Base-by-base conservation (phyloP, 2,888 invertebrate genomes). In the Apamea anceps region DNA sequence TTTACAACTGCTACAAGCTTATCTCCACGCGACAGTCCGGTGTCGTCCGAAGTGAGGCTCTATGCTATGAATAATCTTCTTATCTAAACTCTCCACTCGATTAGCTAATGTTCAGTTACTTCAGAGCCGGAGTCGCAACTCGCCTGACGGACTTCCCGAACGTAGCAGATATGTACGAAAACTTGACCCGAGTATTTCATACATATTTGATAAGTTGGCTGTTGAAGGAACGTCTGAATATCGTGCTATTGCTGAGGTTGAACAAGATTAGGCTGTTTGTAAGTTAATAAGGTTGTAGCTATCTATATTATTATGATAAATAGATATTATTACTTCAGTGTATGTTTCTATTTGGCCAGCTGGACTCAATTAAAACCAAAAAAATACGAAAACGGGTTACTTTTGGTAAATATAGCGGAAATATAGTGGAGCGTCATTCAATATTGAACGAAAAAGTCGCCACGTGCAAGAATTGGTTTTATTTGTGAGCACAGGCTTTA, bases 41-140 rank as follows among this genome's bases (percentile, higher is more conserved):
- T 62, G n/a, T 18, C 62, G 45, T 32, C 74, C 15, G n/a, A 48
- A 73, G 45, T 66, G 28, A 42, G 51, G 28, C 28, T 83, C 28
- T 51, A 60, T 28, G 42, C 60, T 51, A 75, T 80, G 72, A 68
- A 75, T 37, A 68, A 18, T 8, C 42, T 57, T 28, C 42, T 1
- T 70, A 42, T 51, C 60, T 62, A 25, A 28, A 42, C 25, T 80
- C 37, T 73, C 4, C 65, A 85, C 71, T 73, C 51, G 57, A 74
- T 84, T 80, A 85, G 54, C 28, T 84, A 66, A 84, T 66, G 45
- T 76, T 54, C 37, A 65, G 37, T 70, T 60, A 66, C 66, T 84
- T 60, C 21, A 57, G 48, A 72, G 45, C 45, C 48, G 54, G 48
- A 78, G 54, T 62, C 45, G 67, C 78, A 68, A 66, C 62, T 82